phyloP scores from a whole-genome alignment of 2,888 invertebrate species.

The Liodrosophila aerea region DNA sequence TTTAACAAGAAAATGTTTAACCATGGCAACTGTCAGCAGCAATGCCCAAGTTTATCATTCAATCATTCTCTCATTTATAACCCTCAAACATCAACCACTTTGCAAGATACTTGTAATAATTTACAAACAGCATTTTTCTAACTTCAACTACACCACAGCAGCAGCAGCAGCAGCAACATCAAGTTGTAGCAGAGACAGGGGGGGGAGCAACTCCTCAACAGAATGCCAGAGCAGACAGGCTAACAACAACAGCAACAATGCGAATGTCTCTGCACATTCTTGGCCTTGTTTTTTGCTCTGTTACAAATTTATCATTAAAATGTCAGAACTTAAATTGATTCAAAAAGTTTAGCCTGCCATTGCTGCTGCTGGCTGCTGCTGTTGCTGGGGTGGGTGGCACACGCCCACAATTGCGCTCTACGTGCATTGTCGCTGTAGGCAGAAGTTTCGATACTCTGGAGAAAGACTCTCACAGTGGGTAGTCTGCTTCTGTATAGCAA shows the following conservation, averaged over 20 bases:
- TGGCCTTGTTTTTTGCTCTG: constrained; percentile 58
- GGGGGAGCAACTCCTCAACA: neutral
- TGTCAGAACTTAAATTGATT: constrained; percentile 77
- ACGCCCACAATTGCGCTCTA: constrained; percentile 11
- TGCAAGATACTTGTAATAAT: constrained; percentile 50
- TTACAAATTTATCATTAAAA: constrained; percentile 77
- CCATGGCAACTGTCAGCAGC: constrained; percentile 25
- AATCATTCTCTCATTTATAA: constrained; percentile 19
- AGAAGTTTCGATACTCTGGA: constrained; percentile 38
- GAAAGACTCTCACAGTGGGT: no score
- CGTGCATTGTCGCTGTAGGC: constrained; percentile 49
- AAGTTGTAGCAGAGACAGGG: constrained; percentile 8
- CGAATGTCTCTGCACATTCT: constrained; percentile 37
- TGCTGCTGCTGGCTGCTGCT: constrained; percentile 13
- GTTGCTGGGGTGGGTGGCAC: neutral
- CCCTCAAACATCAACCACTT: constrained; percentile 21
- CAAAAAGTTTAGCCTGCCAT: constrained; percentile 62
- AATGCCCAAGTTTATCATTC: constrained; percentile 26
- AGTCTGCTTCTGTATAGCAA: no score
- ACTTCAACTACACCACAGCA: constrained; percentile 24
- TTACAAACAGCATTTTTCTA: constrained; percentile 60
- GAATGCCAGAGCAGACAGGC: constrained; percentile 28
- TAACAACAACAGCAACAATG: constrained; percentile 5
- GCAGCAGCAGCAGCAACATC: constrained; percentile 1
- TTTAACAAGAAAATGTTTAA: constrained; percentile 20